These are phyloP conservation scores for Stenoptilia bipunctidactyla DNA, from an alignment of 2,888 invertebrate genomes.

Conservation along the genomic window DNA sequence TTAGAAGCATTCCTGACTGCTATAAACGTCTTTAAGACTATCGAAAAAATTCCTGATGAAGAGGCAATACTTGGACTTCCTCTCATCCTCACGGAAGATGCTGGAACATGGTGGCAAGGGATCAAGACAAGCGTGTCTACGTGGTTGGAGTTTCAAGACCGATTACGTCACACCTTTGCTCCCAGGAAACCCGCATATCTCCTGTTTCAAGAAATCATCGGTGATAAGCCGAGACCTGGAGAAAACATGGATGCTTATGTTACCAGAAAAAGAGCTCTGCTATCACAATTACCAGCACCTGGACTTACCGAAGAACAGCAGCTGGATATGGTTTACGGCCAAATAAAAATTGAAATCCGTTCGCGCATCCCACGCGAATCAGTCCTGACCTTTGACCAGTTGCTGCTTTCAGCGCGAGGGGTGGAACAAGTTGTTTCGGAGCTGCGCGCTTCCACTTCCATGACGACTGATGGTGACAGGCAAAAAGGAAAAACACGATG, in stretches of 20 bases:
- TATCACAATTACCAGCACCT: too few species aligned
- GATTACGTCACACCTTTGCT: slow-evolving; percentile 10
- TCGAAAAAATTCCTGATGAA: slow-evolving; percentile 4
- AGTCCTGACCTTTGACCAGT: background rate
- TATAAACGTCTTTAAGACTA: too few species aligned
- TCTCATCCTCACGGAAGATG: slow-evolving; percentile 6
- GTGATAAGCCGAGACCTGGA: slow-evolving; percentile 7
- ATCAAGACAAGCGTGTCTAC: slow-evolving; percentile 6
- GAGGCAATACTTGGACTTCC: slow-evolving; percentile 6
- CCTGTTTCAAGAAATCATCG: slow-evolving; percentile 11
- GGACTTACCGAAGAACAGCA: slow-evolving; percentile 2
- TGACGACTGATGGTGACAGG: too few species aligned
- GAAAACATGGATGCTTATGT: too few species aligned
- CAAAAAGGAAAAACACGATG: too few species aligned
- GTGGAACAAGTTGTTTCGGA: too few species aligned
- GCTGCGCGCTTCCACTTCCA: too few species aligned
- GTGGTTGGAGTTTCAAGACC: slow-evolving; percentile 8
- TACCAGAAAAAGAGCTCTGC: too few species aligned
- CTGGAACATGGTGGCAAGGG: slow-evolving; percentile 12
- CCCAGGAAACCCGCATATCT: slow-evolving; percentile 10
- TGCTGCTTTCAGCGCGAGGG: too few species aligned
- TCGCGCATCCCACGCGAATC: slow-evolving; percentile 2
- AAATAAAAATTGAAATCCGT: slow-evolving; percentile 1
- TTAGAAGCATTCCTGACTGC: too few species aligned
- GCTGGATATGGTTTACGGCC: slow-evolving; percentile 7